Base-by-base conservation (phyloP, 2,888 invertebrate genomes). In the Pachydiplax longipennis region DNA sequence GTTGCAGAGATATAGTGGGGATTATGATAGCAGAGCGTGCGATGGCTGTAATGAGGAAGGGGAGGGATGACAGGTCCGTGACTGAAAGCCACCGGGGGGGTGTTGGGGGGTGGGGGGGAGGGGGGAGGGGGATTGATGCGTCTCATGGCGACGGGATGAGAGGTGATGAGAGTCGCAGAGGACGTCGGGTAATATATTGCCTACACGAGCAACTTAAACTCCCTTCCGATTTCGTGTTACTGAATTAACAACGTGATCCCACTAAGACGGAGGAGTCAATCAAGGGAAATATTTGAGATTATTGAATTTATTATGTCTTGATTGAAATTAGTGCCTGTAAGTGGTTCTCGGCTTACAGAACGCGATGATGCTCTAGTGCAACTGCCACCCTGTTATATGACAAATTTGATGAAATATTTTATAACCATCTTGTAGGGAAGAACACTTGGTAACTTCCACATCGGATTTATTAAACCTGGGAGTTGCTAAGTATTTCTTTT, bases 91-190 rank as follows among this genome's bases (percentile, higher is more conserved):
- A 35, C 81, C 65, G 65, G 8, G 10, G 44, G 44, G n/a, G 65
- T 18, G 61, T 15, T 0, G 25, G 48, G 13, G 53, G 53, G 6
- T 12, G 31, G 15, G 40, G n/a, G n/a, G 82, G 13, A 18, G 8
- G 82, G 13, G 83, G 83, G 31, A n/a, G n/a, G n/a, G n/a, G n/a
- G n/a, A 58, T 58, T 48, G 83, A 53, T 13, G 58, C 31, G 22
- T 35, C 83, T 53, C 82, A 83, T 83, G 83, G 58, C 83, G 83
- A 83, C 22, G 48, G 83, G 44, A 58, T 48, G 31, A 83, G 31
- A 58, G 48, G 83, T 53, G 83, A 25, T 35, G 18, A 31, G 58
- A 58, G 58, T 6, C 61, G 13, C 18, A 18, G 61, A 61, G 53
- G 15, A 35, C 0, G 31, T 10, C 35, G n/a, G 25, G 0, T 58